Evolutionary conservation across 2,888 invertebrate genomes (phyloP).

Genomic region (Orchesella flavescens): DNA sequence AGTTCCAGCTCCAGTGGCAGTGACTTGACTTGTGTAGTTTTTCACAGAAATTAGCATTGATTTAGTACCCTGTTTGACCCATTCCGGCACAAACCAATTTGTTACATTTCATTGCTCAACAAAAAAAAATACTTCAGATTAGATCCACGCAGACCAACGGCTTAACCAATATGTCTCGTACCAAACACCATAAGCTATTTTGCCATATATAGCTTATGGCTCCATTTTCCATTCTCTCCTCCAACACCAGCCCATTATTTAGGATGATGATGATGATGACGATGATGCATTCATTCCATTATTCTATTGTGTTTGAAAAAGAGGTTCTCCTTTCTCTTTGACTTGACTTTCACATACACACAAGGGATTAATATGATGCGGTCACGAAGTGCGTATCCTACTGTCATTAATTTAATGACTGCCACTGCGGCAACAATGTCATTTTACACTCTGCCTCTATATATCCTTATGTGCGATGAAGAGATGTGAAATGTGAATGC

Average conservation of each 20-base stretch:
- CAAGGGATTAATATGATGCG: constrained; percentile 54
- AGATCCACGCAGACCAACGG: too few species aligned
- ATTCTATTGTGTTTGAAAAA: constrained; percentile 39
- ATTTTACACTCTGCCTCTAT: constrained; percentile 1
- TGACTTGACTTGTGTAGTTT: constrained; percentile 36
- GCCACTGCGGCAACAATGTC: constrained; percentile 32
- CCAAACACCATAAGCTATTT: too few species aligned
- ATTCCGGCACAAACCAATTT: constrained; percentile 43
- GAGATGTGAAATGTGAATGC: too few species aligned
- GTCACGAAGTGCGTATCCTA: constrained; percentile 54
- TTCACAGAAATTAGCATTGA: constrained; percentile 56
- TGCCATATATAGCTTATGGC: not conserved
- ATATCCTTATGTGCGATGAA: too few species aligned
- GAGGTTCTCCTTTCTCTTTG: not conserved
- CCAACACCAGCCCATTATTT: not conserved
- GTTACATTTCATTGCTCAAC: constrained; percentile 28
- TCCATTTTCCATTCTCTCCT: constrained; percentile 31
- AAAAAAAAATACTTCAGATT: too few species aligned
- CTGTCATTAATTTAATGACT: constrained; percentile 58
- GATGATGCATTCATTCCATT: constrained; percentile 57
- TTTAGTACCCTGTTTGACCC: constrained; percentile 56
- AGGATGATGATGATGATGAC: constrained; percentile 38
- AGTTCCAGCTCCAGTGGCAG: not conserved
- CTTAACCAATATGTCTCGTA: too few species aligned
- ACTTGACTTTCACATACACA: constrained; percentile 11